Base-by-base conservation (phyloP, 2,888 invertebrate genomes). In the Axea sp. region DNA sequence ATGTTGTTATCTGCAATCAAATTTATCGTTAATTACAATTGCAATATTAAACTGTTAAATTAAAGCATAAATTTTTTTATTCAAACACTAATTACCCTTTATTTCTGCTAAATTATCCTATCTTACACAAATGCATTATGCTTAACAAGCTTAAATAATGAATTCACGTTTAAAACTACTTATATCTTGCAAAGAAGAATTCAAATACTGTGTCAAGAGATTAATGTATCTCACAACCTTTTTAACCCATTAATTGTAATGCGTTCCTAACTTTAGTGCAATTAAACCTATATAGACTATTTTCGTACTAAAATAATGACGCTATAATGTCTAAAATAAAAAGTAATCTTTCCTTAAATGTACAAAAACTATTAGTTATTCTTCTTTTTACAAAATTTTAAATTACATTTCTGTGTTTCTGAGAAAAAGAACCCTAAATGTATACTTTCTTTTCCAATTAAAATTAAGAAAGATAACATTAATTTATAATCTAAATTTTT, bases 101-200 rank as follows among this genome's bases (percentile, higher is more conserved):
- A 28, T 8, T 28, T n/a, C 8, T 9, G 1, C 8, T n/a, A n/a
- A 22, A 37, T 53, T 37, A n/a, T 53, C 3, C 7, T 8, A 30
- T 30, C 7, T 41, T 15, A 30, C 17, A 45, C 4, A 30, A 17
- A 51, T 9, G 26, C 8, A 7, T 35, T 51, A 14, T 24, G n/a
- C 24, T 24, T 35, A 51, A 51, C 51, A 33, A 51, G 51, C 51
- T 51, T 35, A 35, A 51, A 14, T 51, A 51, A 51, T 51, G 51
- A 24, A 35, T 51, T 35, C 24, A 55, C 37, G 39, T 55, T 55
- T 39, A 39, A 55, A 55, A 55, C 39, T 55, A 55, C 41, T 55
- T 30, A 9, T 30, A 30, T 5, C 3, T 19, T 31, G 31, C 33
- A 31, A 59, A 59, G 22, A 55, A 55, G 43, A 59, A 59, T 33